These are phyloP conservation scores for Trichogramma pretiosum DNA, from an alignment of 1,140 invertebrate species.

Conservation along the genomic window DNA sequence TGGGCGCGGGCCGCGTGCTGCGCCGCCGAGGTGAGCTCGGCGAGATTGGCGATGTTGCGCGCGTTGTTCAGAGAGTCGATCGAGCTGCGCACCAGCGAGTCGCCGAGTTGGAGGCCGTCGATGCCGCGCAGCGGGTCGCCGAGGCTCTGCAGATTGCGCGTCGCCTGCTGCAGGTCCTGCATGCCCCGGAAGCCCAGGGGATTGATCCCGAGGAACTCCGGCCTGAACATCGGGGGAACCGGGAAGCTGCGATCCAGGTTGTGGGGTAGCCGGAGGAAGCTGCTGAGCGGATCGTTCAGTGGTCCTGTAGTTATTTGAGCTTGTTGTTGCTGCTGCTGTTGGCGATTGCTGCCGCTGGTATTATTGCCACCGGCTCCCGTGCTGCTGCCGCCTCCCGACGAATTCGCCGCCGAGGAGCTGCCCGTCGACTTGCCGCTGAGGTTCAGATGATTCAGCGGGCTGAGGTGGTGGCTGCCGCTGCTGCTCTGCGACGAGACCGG, in stretches of 20 bases:
- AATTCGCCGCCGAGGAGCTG: constrained; percentile 38
- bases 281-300: constrained; percentile 48
- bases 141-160: constrained; percentile 40
- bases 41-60: constrained; percentile 40
- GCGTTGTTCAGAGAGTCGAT: constrained; percentile 41
- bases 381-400: constrained; percentile 34
- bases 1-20: no score
- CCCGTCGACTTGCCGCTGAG: constrained; percentile 41
- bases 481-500: not conserved
- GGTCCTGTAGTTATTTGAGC: constrained; percentile 45
- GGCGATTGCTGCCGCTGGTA: constrained; percentile 30
- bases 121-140: constrained; percentile 50
- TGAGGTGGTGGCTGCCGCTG: constrained; percentile 34
- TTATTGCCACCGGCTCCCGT: constrained; percentile 32
- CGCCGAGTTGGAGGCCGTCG: constrained; percentile 46
- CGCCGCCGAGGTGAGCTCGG: constrained; percentile 38
- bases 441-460: constrained; percentile 42
- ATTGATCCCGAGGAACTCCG: constrained; percentile 41
- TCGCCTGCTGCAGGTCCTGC: constrained; percentile 43
- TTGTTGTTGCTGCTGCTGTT: constrained; percentile 41
- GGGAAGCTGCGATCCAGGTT: constrained; percentile 42
- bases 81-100: constrained; percentile 40
- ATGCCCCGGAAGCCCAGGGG: constrained; percentile 41
- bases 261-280: constrained; percentile 40
- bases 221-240: constrained; percentile 42